Base-by-base conservation (phyloP, 2,113 vertebrate genomes). In the Tenebrosternarchus preto region DNA sequence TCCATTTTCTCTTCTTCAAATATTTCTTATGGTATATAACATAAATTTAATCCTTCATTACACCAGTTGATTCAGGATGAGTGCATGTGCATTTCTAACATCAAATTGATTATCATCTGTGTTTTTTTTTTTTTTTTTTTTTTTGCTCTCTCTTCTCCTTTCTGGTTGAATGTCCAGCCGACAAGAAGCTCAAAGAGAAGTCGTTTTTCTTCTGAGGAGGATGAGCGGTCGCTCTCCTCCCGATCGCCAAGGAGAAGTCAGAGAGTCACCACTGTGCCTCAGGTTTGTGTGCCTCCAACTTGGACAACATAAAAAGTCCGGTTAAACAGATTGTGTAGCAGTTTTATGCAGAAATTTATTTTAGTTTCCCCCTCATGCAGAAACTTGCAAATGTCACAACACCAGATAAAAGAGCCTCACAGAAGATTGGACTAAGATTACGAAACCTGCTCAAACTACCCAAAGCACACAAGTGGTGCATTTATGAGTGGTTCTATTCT, bases 401-500 rank as follows among this genome's bases (percentile, higher is more conserved):
- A 2, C 97, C 97, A 82, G 97, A 98, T 87, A 99, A 98, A 91
- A 98, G 95, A 73, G 94, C 90, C 1, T 98, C 98, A 33, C 98
- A 99, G 91, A 98, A 95, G 93, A 99, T 99, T 84, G 98, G 97
- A 29, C 92, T 98, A 80, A 91, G 97, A 78, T 92, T 99, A 87
- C 94, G 98, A 82, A 99, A 99, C 87, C 94, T 99, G 27, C 93
- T 99, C 15, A 99, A 99, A 83, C 94, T 99, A 64, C 98, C 98
- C 80, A 99, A 99, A 94, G 98, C 98, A 56, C 97, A 99, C 91
- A 99, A 99, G 90, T 99, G 98, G 98, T 99, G 97, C 89, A 99
- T 99, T 91, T 99, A 99, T 1, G 98, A 99, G 85, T 99, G 97
- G 97, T 99, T 99, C 92, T 99, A 99, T 87, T 98, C 98, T 66